Conservation (phyloP, 2,888 invertebrate species). For the Acanthacorydalis orientalis region DNA sequence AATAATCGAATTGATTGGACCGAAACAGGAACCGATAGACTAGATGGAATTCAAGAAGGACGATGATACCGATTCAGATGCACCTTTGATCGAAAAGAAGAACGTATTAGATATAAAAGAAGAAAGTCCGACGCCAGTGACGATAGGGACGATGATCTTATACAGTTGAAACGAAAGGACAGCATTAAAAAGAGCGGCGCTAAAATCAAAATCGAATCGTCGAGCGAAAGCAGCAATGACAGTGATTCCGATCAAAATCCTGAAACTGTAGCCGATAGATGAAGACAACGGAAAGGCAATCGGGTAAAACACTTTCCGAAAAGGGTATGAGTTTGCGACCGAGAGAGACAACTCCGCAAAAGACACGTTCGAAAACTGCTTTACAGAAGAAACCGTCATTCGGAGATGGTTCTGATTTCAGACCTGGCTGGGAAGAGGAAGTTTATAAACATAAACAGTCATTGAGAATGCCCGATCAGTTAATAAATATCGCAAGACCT, state of each 20-base stretch:
- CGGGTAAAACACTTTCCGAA: constrained; percentile 23
- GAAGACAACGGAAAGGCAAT: constrained; percentile 23
- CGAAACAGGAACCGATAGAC: constrained; percentile 23
- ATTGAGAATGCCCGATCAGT: constrained; percentile 60
- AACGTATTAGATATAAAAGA: constrained; percentile 12
- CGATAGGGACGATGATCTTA: constrained; percentile 25
- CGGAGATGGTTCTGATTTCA: constrained; percentile 54
- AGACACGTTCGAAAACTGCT: constrained; percentile 17
- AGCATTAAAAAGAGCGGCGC: constrained; percentile 17
- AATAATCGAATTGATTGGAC: constrained; percentile 7
- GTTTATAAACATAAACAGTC: constrained; percentile 68
- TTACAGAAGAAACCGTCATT: constrained; percentile 39
- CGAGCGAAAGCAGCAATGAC: constrained; percentile 19
- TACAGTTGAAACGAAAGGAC: constrained; percentile 17
- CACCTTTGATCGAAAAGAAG: constrained; percentile 14
- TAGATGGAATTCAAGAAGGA: constrained; percentile 9
- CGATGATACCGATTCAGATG: constrained; percentile 17
- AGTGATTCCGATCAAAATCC: constrained; percentile 13
- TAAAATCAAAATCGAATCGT: constrained; percentile 20
- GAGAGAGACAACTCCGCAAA: constrained; percentile 20
- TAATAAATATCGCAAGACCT: constrained; percentile 64
- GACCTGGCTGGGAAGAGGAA: constrained; percentile 71
- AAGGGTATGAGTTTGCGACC: constrained; percentile 20
- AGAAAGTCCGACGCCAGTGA: constrained; percentile 11
- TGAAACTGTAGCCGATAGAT: constrained; percentile 9